phyloP scores from a whole-genome alignment of 2,797 vertebrate species.

The Pogoniulus pusillus region DNA sequence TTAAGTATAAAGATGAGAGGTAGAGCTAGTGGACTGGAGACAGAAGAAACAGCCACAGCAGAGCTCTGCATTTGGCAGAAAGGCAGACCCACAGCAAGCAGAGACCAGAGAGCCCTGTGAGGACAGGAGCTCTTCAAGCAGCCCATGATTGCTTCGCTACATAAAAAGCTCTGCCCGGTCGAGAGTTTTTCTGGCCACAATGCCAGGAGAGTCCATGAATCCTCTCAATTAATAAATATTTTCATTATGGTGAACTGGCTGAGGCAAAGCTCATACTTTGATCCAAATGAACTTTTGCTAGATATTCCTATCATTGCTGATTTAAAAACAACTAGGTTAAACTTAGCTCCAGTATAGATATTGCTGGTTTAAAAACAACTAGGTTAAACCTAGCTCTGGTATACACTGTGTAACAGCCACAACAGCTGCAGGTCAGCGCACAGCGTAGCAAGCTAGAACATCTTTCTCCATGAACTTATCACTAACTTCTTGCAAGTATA shows the following conservation, averaged over 20 bases:
- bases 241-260: not conserved
- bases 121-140: not conserved
- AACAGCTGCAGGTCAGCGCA: not conserved
- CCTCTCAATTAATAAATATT: not conserved
- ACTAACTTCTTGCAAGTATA: not conserved
- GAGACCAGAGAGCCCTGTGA: rapidly evolving
- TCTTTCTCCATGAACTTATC: not conserved
- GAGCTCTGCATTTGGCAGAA: not conserved
- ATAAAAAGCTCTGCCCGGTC: not conserved
- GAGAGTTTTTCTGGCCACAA: not conserved
- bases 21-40: not conserved
- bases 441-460: not conserved
- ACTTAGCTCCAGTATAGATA: not conserved
- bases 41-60: not conserved
- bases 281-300: not conserved
- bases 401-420: not conserved
- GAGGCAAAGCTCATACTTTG: not conserved
- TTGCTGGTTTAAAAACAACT: too few relatives aligned
- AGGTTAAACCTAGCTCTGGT: not conserved
- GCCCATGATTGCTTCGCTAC: rapidly evolving
- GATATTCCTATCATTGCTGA: not conserved
- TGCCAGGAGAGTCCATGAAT: not conserved
- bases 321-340: not conserved
- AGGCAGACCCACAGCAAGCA: not conserved
- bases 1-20: not conserved